phyloP scores from a whole-genome alignment of 2,113 vertebrate genomes.

The Phodopus roborovskii region DNA sequence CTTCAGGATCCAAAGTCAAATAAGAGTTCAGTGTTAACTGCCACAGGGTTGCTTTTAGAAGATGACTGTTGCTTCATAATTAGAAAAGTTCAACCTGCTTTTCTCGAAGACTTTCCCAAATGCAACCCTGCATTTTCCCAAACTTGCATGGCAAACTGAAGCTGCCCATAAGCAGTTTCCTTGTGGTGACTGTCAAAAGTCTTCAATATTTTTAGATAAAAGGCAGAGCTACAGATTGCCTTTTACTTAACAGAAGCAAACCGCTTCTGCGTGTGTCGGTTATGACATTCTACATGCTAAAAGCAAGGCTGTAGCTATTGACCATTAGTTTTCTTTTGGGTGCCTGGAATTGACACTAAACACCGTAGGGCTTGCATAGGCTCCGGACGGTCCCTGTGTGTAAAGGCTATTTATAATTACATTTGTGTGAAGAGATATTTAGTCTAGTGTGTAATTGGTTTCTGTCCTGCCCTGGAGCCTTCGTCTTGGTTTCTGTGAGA shows the following conservation, averaged over 20 bases:
- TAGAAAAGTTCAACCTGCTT: background rate
- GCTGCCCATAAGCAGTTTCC: background rate
- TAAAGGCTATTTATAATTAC: background rate
- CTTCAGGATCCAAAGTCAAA: background rate
- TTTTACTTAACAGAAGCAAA: background rate
- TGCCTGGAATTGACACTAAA: background rate
- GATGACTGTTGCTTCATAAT: background rate
- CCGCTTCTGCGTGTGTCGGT: background rate
- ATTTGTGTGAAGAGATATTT: background rate
- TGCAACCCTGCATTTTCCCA: background rate
- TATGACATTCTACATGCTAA: background rate
- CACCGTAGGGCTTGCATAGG: background rate
- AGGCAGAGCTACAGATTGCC: background rate
- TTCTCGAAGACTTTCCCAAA: background rate
- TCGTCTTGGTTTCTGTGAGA: background rate
- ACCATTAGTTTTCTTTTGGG: background rate
- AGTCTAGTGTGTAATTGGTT: background rate
- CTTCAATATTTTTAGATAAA: background rate
- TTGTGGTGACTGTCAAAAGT: background rate
- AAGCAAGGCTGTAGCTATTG: background rate
- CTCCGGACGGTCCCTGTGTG: background rate
- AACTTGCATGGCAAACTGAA: background rate
- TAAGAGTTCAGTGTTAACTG: background rate
- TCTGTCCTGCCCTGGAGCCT: background rate
- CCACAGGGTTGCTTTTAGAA: slow-evolving; percentile 15